Conservation (phyloP, 2,888 invertebrate species). For the Euphydryas editha region DNA sequence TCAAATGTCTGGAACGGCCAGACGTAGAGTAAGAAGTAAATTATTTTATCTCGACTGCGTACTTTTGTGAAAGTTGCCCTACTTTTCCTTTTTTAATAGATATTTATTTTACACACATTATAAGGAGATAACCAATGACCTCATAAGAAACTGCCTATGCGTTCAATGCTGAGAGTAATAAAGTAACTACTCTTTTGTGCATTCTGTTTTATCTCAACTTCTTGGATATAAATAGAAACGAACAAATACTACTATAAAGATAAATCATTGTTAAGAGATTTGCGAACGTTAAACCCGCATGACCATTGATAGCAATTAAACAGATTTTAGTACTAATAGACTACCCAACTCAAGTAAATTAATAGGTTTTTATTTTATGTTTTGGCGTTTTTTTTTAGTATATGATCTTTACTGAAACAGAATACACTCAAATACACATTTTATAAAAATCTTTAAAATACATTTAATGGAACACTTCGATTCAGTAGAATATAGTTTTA, state of each 20-base stretch:
- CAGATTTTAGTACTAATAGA: background rate
- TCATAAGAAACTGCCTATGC: background rate
- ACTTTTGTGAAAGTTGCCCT: background rate
- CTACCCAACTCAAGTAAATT: background rate
- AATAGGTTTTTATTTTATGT: background rate
- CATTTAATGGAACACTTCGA: no score
- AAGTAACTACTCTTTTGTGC: background rate
- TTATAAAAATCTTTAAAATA: no score
- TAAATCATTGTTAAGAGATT: background rate
- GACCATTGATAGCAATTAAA: background rate
- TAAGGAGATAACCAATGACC: background rate
- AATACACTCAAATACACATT: no score
- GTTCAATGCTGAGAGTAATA: background rate
- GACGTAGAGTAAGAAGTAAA: conserved; percentile 19
- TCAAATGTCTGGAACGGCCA: conserved; percentile 18
- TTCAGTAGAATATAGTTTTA: no score
- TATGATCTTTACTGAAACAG: no score
- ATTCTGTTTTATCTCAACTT: background rate
- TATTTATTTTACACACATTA: background rate
- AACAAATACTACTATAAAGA: background rate
- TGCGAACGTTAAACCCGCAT: conserved; percentile 13
- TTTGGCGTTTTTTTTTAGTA: no score
- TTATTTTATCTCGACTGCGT: conserved; percentile 16
- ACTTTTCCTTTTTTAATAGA: background rate
- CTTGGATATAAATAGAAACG: conserved; percentile 8